Conservation (phyloP, 2,113 vertebrate species). For the Daubentonia madagascariensis region DNA sequence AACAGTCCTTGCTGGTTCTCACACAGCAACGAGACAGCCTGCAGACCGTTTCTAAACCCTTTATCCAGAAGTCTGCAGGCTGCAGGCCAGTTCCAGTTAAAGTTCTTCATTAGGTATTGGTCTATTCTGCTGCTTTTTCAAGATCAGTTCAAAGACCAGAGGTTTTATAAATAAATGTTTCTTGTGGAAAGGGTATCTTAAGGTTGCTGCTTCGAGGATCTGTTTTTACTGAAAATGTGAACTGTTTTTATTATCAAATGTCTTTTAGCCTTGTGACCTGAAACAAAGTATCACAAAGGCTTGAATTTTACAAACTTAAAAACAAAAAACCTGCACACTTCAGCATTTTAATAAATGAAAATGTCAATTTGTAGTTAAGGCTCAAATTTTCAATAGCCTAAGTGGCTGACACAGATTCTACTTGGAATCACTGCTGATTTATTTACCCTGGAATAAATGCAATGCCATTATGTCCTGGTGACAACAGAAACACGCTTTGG, state of each 20-base stretch:
- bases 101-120: background rate
- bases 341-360: conserved; percentile 46
- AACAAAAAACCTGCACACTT: background rate
- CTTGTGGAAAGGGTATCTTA: background rate
- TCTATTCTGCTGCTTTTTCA: background rate
- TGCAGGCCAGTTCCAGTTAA: background rate
- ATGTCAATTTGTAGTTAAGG: conserved; percentile 9
- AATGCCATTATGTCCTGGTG: conserved; percentile 52
- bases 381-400: background rate
- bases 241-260: conserved; percentile 68
- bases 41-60: background rate
- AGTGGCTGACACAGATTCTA: conserved; percentile 52
- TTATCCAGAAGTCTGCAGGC: background rate
- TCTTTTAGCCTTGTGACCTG: conserved; percentile 60
- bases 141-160: background rate
- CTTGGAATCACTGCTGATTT: conserved; percentile 37
- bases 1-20: background rate
- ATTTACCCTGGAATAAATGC: conserved; percentile 51
- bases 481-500: conserved; percentile 72
- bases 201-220: conserved; percentile 21
- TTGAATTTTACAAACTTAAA: conserved; percentile 15
- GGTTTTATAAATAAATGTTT: conserved; percentile 10
- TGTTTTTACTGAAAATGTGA: conserved; percentile 44
- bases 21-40: background rate
- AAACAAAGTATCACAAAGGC: conserved; percentile 61